phyloP scores from a whole-genome alignment of 2,113 vertebrate species.

The Callospermophilus lateralis region DNA sequence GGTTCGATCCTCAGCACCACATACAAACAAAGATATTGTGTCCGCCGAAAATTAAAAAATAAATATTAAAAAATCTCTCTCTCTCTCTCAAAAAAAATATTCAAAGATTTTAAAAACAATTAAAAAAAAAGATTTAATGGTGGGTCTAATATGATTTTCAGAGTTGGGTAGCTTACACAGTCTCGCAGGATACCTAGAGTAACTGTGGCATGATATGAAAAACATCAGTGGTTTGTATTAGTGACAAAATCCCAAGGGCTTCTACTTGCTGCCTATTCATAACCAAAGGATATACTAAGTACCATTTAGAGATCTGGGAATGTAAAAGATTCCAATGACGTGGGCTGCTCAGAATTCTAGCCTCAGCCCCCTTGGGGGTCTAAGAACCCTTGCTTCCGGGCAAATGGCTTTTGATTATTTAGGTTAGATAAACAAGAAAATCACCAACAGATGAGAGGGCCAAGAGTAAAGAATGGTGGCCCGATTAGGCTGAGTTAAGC shows the following conservation, averaged over 20 bases:
- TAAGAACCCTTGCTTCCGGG: neutral
- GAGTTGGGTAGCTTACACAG: neutral
- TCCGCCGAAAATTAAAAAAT: too few relatives aligned
- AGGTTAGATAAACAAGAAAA: neutral
- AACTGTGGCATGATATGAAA: neutral
- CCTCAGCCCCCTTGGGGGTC: neutral
- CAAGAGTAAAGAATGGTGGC: neutral
- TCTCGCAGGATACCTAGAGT: neutral
- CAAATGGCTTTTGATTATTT: slow-evolving; percentile 14
- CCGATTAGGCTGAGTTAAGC: neutral
- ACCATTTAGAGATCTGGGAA: neutral
- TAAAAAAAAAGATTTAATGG: neutral
- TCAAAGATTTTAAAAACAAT: too few relatives aligned
- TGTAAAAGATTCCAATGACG: neutral
- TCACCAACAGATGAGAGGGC: neutral
- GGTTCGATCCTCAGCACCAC: too few relatives aligned
- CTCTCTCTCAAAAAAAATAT: too few relatives aligned
- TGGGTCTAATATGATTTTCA: neutral
- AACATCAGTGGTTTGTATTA: slow-evolving; percentile 3
- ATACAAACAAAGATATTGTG: too few relatives aligned
- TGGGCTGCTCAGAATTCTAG: neutral
- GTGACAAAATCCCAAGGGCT: neutral
- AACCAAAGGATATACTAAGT: slow-evolving; percentile 9
- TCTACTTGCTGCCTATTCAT: neutral
- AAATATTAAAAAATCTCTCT: too few relatives aligned